Base-by-base conservation (phyloP, 2,797 vertebrate species). In the Anguilla marmorata region DNA sequence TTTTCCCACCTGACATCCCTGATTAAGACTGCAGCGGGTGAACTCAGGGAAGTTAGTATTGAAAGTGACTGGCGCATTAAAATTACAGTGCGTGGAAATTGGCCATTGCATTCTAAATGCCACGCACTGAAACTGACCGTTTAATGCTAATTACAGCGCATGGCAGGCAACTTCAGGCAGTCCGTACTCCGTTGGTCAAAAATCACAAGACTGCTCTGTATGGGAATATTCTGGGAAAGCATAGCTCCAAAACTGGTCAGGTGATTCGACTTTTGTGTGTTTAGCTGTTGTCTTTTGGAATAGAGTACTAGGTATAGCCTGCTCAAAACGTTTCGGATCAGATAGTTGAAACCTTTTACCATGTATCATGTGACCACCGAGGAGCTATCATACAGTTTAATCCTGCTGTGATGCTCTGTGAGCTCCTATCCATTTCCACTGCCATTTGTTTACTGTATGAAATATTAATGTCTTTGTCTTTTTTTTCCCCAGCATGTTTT, bases 341-440 rank as follows among this genome's bases (percentile, higher is more conserved):
- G 66, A 85, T 60, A 74, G 41, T 5, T 85, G 87, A 88, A 85
- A 88, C 87, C 87, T 88, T 79, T 79, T 84, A 79, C 84, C 50
- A 33, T 33, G 66, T 88, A 60, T 88, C 87, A 85, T 85, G 83
- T 60, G 83, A 84, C 63, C 54, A 21, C 24, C 16, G 50, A 74
- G 82, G 48, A 69, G 82, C 48, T 33, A 79, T 85, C 84, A 63
- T 63, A 58, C 83, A n/a, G 85, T 79, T 72, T 87, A 69, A 85
- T 85, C 52, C 69, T 52, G 30, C 66, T 85, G 27, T 84, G 82
- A 74, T 84, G 63, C 69, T 76, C 83, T 48, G 45, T 60, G 27
- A 37, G 60, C 60, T 76, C 66, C 83, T 76, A 85, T 88, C 84
- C 11, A 58, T 79, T 85, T 85, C 52, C 79, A 58, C 33, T 27